Evolutionary conservation across 2,113 vertebrate species (phyloP).

Genomic region (Brevimyrus niger): DNA sequence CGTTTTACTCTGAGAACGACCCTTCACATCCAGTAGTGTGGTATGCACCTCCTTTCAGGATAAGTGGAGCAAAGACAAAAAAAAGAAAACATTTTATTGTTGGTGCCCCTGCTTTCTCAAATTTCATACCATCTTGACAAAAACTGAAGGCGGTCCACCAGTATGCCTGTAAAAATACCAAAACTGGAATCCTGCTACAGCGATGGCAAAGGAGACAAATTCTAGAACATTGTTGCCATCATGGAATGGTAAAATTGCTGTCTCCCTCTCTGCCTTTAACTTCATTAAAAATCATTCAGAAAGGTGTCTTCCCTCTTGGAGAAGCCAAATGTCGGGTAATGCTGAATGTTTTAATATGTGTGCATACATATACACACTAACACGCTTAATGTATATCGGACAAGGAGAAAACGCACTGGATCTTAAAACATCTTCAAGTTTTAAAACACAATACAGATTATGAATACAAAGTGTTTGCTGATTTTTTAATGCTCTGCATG

Average conservation of each 20-base stretch:
- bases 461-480: slow-evolving; percentile 15
- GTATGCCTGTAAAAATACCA: not conserved
- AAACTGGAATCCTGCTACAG: not conserved
- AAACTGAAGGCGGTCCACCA: not conserved
- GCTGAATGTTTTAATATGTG: not conserved
- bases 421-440: slow-evolving; percentile 16
- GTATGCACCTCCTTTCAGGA: not conserved
- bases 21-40: not conserved
- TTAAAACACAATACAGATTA: slow-evolving; percentile 22
- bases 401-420: slow-evolving; percentile 14
- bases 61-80: not conserved
- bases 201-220: not conserved
- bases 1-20: not conserved
- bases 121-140: not conserved
- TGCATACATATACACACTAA: slow-evolving; percentile 17
- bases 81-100: not conserved
- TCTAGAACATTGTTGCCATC: not conserved
- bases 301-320: not conserved
- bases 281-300: not conserved
- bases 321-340: not conserved
- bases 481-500: slow-evolving; percentile 4
- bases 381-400: slow-evolving; percentile 5
- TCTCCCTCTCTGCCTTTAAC: not conserved
- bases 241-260: not conserved
- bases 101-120: not conserved